Percentiles rank a stretch among this genome's conserved stretches.
These are phyloP conservation scores for Agonum fuliginosum DNA, from an alignment of 2,888 invertebrate genomes.

Conservation along the genomic window DNA sequence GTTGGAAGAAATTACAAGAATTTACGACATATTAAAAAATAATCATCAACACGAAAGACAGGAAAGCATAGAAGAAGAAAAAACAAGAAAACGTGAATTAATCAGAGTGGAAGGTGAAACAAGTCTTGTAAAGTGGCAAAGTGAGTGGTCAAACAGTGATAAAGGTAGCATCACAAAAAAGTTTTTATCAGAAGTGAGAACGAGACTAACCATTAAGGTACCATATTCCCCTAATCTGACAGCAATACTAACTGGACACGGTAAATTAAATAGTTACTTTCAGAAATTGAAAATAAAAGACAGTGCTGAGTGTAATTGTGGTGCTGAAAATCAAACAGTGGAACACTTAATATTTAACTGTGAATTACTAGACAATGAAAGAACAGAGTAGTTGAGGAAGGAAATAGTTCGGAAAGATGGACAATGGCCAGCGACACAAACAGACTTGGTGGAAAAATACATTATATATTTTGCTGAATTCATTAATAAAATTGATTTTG, in stretches of 20 bases:
- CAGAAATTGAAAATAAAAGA: background rate
- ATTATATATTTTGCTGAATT: background rate
- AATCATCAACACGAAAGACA: background rate
- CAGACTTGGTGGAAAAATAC: background rate
- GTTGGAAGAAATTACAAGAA: background rate
- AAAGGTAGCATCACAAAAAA: background rate
- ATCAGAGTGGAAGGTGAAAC: background rate
- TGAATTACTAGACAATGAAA: background rate
- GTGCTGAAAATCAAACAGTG: background rate
- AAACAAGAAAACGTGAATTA: background rate
- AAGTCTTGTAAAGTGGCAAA: background rate
- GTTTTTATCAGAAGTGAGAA: background rate
- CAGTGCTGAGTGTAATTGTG: background rate
- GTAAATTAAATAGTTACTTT: background rate
- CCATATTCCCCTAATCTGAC: background rate
- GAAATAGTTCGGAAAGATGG: background rate
- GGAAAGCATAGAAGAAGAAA: background rate
- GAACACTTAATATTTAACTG: background rate
- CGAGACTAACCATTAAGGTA: background rate
- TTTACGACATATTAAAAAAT: background rate
- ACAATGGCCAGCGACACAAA: background rate
- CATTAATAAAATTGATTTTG: background rate
- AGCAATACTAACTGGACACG: background rate
- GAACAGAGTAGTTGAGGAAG: too few relatives aligned
- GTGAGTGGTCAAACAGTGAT: background rate